These are phyloP conservation scores for Euleptes europaea DNA, from an alignment of 2,113 vertebrate genomes.

Conservation along the genomic window DNA sequence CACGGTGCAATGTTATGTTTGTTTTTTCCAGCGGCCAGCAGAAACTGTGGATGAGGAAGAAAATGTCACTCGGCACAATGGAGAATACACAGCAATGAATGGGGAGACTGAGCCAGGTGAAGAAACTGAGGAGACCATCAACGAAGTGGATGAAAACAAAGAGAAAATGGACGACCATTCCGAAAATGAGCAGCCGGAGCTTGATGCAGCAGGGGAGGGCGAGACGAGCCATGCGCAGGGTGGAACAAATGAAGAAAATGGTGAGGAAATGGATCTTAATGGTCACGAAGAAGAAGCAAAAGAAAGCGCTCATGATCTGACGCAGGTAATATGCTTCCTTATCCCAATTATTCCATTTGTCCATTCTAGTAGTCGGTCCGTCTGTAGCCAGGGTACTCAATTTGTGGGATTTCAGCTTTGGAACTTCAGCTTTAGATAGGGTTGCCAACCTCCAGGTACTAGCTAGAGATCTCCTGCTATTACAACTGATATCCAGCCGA, in stretches of 20 bases:
- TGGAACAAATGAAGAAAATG: conserved; percentile 58
- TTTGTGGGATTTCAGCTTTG: neutral
- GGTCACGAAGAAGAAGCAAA: conserved; percentile 50
- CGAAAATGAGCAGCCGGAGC: conserved; percentile 34
- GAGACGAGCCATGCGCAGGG: neutral
- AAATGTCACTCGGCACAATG: conserved; percentile 32
- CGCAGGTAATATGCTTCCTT: conserved; percentile 60
- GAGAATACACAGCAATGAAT: conserved; percentile 50
- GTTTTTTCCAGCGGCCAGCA: conserved; percentile 72
- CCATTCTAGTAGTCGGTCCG: conserved; percentile 14
- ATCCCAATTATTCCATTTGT: neutral
- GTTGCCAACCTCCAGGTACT: no score
- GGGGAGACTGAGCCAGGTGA: conserved; percentile 53
- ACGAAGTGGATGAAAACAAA: conserved; percentile 27
- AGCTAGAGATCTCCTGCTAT: no score
- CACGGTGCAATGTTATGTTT: conserved; percentile 37
- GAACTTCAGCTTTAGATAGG: neutral
- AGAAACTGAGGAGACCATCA: conserved; percentile 7
- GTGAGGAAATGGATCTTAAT: conserved; percentile 51
- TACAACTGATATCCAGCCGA: no score
- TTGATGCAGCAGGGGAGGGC: neutral
- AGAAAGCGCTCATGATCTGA: conserved; percentile 48
- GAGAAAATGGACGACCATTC: conserved; percentile 33
- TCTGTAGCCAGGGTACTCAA: neutral
- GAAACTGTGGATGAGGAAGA: conserved; percentile 82